Percentiles rank a stretch among this genome's conserved stretches.
phyloP scores from a whole-genome alignment of 2,113 vertebrate species.

The Stictonetta naevosa region DNA sequence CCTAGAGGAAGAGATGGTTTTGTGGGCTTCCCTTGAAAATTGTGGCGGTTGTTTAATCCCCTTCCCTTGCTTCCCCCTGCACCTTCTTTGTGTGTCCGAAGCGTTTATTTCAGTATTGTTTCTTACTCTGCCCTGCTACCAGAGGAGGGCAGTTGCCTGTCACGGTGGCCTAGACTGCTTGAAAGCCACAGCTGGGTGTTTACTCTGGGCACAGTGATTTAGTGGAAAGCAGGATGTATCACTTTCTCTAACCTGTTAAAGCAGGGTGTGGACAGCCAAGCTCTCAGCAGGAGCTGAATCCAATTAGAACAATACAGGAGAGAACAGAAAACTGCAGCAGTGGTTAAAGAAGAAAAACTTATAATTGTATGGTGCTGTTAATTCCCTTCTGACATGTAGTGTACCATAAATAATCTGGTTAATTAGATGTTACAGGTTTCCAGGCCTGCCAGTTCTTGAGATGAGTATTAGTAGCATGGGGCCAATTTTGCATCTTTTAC shows the following conservation, averaged over 20 bases:
- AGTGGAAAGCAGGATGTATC: neutral
- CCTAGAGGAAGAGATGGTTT: neutral
- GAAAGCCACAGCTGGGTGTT: neutral
- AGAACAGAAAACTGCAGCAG: neutral
- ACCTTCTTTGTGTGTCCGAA: neutral
- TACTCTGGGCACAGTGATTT: neutral
- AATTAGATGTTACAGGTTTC: conserved; percentile 59
- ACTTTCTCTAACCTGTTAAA: conserved; percentile 27
- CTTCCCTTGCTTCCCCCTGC: neutral
- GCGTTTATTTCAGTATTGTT: neutral
- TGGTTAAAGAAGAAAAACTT: conserved; percentile 27
- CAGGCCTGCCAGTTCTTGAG: conserved; percentile 22
- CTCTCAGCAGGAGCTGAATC: conserved; percentile 15
- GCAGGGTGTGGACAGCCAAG: neutral
- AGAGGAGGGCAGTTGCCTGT: neutral
- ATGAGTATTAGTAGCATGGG: neutral
- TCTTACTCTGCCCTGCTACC: neutral
- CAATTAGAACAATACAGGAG: conserved; percentile 35
- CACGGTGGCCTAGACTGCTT: neutral
- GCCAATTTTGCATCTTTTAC: neutral
- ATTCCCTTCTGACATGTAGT: conserved; percentile 65
- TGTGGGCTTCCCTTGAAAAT: neutral
- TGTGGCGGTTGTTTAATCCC: neutral
- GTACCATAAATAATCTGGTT: conserved; percentile 64
- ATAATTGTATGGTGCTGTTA: conserved; percentile 49